Percentiles rank a stretch among this genome's conserved stretches.
Evolutionary conservation across 2,797 vertebrate genomes (phyloP).

Genomic region (Siniperca scherzeri): DNA sequence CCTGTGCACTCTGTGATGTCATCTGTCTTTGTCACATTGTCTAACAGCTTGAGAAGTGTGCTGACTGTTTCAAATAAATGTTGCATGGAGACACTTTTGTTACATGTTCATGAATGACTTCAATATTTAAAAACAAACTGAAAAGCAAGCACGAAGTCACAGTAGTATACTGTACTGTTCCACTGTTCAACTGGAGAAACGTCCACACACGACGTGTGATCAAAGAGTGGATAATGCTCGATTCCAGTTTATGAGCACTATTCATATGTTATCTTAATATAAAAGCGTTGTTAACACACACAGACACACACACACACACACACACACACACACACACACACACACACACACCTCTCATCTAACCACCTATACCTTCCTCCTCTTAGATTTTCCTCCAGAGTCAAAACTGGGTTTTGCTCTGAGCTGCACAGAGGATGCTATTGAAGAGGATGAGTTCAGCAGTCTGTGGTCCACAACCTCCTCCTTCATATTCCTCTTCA

Average conservation of each 20-base stretch:
- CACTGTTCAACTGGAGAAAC: neutral
- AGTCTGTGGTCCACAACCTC: slow-evolving; percentile 76
- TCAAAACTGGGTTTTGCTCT: neutral
- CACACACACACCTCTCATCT: neutral
- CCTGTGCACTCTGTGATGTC: slow-evolving; percentile 4
- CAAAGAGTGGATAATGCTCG: neutral
- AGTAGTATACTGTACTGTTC: neutral
- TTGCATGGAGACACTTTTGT: slow-evolving; percentile 49
- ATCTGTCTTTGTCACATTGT: slow-evolving; percentile 40
- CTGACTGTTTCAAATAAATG: slow-evolving; percentile 55
- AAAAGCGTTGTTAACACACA: neutral
- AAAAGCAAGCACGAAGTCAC: neutral
- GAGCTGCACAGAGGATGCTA: slow-evolving; percentile 11
- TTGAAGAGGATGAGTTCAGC: slow-evolving; percentile 66
- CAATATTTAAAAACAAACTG: neutral
- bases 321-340: neutral
- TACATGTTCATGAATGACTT: slow-evolving; percentile 26
- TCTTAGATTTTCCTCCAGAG: neutral
- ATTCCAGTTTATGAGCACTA: neutral
- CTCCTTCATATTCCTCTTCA: slow-evolving; percentile 77
- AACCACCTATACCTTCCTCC: slow-evolving; percentile 27
- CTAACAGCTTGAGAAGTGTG: slow-evolving; percentile 19
- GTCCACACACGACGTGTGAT: neutral
- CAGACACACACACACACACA: too few relatives aligned
- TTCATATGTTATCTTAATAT: neutral